Conservation (phyloP, 2,113 vertebrate species). For the Chrysemys picta region DNA sequence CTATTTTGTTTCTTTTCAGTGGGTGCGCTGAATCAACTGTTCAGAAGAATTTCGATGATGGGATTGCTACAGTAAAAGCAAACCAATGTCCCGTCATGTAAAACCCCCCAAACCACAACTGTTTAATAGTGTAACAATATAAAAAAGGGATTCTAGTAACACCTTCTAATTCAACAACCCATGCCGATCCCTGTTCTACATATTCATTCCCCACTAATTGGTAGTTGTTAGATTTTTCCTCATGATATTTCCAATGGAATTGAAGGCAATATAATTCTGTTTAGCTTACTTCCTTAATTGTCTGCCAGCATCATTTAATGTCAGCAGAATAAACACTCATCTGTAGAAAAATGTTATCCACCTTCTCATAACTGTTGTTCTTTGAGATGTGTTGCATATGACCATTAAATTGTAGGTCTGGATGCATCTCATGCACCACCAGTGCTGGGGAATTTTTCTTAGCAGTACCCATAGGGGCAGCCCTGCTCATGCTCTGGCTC, state of each 20-base stretch:
- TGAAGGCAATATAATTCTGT: not conserved
- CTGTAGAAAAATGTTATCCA: not conserved
- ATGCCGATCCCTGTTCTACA: not conserved
- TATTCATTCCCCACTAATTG: not conserved
- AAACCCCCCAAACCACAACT: not conserved
- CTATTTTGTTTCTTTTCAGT: not conserved
- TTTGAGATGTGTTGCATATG: not conserved
- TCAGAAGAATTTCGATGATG: not conserved
- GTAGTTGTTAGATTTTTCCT: not conserved
- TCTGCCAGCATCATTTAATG: not conserved
- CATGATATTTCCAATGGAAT: not conserved
- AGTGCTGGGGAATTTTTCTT: no score
- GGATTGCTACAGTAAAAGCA: not conserved
- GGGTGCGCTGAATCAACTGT: not conserved
- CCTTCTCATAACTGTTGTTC: not conserved
- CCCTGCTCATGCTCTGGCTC: not conserved
- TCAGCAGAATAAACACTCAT: conserved; percentile 16
- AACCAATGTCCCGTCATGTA: not conserved
- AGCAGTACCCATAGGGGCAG: not conserved
- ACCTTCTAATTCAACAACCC: accelerated
- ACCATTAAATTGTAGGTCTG: not conserved
- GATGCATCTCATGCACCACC: not conserved
- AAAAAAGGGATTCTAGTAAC: not conserved
- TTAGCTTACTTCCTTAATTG: conserved; percentile 9
- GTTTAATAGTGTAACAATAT: not conserved